These are phyloP conservation scores for Nerophis ophidion DNA, from an alignment of 2,113 vertebrate species.

Conservation along the genomic window DNA sequence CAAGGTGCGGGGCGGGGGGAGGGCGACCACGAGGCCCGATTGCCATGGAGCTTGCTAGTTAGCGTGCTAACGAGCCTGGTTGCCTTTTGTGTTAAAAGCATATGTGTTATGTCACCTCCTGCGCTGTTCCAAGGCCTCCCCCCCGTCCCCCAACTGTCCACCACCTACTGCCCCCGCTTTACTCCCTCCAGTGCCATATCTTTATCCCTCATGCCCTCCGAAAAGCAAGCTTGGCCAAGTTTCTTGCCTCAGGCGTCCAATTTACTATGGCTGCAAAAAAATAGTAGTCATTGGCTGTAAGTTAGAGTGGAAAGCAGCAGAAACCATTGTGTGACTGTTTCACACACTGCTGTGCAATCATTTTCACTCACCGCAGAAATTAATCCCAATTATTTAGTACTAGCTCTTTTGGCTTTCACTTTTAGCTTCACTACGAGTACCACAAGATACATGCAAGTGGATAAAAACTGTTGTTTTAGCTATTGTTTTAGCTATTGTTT, in stretches of 20 bases:
- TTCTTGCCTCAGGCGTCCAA: conserved; percentile 58
- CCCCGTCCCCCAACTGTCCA: background rate
- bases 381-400: too few species aligned
- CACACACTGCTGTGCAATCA: conserved; percentile 42
- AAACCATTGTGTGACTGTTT: conserved; percentile 32
- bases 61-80: conserved; percentile 56
- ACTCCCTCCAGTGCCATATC: conserved; percentile 51
- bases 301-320: conserved; percentile 54
- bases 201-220: conserved; percentile 62
- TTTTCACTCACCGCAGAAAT: conserved; percentile 20
- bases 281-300: conserved; percentile 48
- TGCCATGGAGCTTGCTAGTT: conserved; percentile 50
- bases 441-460: too few species aligned
- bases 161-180: conserved; percentile 8
- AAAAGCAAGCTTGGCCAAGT: conserved; percentile 61
- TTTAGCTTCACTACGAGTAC: too few species aligned
- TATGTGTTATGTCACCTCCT: conserved; percentile 45
- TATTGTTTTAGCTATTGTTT: too few species aligned
- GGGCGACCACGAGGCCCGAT: conserved; percentile 37
- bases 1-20: conserved; percentile 29
- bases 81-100: conserved; percentile 47
- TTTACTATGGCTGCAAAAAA: conserved; percentile 67
- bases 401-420: too few species aligned
- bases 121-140: conserved; percentile 20
- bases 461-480: too few species aligned